These are phyloP conservation scores for Ceratina calcarata DNA, from an alignment of 1,140 invertebrate genomes.

Conservation along the genomic window DNA sequence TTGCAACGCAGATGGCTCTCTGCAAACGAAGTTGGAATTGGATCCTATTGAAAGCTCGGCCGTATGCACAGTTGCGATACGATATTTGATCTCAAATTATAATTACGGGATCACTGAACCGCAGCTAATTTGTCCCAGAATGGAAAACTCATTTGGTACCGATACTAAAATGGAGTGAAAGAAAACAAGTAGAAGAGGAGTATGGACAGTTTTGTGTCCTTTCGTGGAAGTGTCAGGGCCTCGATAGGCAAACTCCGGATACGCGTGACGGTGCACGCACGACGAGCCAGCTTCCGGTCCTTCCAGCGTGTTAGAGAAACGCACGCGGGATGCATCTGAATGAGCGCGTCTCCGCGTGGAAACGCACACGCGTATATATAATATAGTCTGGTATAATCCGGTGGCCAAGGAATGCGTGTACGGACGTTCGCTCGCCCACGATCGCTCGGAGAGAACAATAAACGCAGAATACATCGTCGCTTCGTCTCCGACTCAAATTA, in stretches of 20 bases:
- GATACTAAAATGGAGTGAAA: neutral
- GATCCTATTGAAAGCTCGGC: neutral
- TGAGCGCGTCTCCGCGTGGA: slow-evolving; percentile 60
- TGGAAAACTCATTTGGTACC: neutral
- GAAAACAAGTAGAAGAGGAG: slow-evolving; percentile 42
- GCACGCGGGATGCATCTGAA: slow-evolving; percentile 78
- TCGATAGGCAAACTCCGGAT: slow-evolving; percentile 69
- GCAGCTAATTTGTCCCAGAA: too few species aligned
- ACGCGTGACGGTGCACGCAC: slow-evolving; percentile 76
- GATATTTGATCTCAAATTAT: neutral
- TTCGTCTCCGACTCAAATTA: too few species aligned
- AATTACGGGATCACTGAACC: neutral
- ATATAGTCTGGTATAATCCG: too few species aligned
- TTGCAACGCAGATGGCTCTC: slow-evolving; percentile 16
- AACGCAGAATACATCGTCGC: neutral
- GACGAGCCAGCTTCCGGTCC: slow-evolving; percentile 72
- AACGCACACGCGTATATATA: neutral
- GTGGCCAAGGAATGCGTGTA: slow-evolving; percentile 27
- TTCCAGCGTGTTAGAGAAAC: slow-evolving; percentile 55
- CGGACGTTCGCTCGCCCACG: slow-evolving; percentile 24
- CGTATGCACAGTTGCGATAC: neutral
- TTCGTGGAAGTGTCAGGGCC: slow-evolving; percentile 55
- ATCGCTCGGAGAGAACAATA: neutral
- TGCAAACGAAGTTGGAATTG: slow-evolving; percentile 9
- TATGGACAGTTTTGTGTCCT: slow-evolving; percentile 22